Evolutionary conservation across 2,888 invertebrate species (phyloP).

Genomic region (Torymus aiolomorphi): DNA sequence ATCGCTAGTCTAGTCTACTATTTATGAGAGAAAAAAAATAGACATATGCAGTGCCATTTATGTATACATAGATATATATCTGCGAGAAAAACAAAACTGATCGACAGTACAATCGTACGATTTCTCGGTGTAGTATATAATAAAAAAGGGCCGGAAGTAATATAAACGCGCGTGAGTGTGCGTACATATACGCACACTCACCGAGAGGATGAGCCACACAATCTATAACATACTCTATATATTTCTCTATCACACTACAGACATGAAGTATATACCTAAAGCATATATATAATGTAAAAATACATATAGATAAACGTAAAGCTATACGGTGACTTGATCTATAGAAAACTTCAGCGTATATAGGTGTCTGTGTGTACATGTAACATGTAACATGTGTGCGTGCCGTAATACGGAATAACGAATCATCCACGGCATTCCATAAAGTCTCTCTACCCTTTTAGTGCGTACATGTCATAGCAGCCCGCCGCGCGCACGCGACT

Average conservation of each 20-base stretch:
- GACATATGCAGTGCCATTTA: constrained; percentile 37
- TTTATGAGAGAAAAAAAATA: constrained; percentile 7
- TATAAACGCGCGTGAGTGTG: no score
- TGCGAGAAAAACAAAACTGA: background rate
- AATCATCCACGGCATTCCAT: no score
- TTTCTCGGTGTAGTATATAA: no score
- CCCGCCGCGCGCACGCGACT: no score
- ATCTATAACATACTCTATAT: constrained; percentile 34
- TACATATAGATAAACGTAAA: constrained; percentile 35
- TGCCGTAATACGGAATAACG: background rate
- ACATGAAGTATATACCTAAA: constrained; percentile 41
- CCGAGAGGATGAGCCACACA: constrained; percentile 22
- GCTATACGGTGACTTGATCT: constrained; percentile 35
- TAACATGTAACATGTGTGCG: background rate
- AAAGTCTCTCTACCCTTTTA: no score
- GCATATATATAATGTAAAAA: constrained; percentile 18
- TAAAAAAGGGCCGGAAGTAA: no score
- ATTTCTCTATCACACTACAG: constrained; percentile 31
- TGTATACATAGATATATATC: constrained; percentile 1
- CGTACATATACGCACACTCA: background rate
- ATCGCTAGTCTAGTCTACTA: constrained; percentile 28
- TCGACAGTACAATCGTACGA: no score
- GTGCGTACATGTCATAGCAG: no score
- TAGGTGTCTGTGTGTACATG: no score
- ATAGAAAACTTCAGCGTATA: background rate